Evolutionary conservation across 2,797 vertebrate genomes (phyloP).

Genomic region (Remorina albescens): DNA sequence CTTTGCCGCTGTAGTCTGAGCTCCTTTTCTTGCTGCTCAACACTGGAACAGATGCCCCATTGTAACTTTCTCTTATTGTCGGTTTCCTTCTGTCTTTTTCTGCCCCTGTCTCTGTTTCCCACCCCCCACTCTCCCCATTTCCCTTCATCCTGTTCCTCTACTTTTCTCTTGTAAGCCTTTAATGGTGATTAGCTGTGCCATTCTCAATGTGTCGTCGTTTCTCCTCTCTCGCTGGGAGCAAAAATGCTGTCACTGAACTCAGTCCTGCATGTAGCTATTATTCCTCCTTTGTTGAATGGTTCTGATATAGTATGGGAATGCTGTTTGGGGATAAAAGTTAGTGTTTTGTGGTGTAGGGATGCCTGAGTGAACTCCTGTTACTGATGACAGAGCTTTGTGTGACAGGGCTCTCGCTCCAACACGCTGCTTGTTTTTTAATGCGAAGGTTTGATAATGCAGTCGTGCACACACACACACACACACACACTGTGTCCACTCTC

Average conservation of each 20-base stretch:
- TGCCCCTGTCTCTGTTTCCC: conserved; percentile 32
- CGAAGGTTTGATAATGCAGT: conserved; percentile 63
- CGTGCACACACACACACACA: conserved; percentile 11
- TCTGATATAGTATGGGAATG: conserved; percentile 69
- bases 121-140: too few relatives aligned
- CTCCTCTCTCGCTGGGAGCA: conserved; percentile 56
- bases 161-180: conserved; percentile 71
- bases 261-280: conserved; percentile 67
- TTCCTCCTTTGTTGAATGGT: conserved; percentile 76
- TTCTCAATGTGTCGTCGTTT: conserved; percentile 70
- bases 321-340: conserved; percentile 39
- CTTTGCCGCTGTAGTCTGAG: conserved; percentile 14
- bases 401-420: conserved; percentile 56
- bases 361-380: conserved; percentile 61
- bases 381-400: conserved; percentile 36
- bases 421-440: conserved; percentile 63
- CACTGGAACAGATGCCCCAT: conserved; percentile 64
- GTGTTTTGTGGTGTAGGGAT: conserved; percentile 27
- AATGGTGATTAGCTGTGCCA: conserved; percentile 70
- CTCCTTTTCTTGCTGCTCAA: conserved; percentile 28
- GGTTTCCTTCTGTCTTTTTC: conserved; percentile 20
- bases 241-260: conserved; percentile 71
- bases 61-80: conserved; percentile 60
- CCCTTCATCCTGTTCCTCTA: conserved; percentile 31
- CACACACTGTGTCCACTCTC: conserved; percentile 9